Conservation (phyloP, 2,797 vertebrate genomes). For the Gymnoscopelus braueri region DNA sequence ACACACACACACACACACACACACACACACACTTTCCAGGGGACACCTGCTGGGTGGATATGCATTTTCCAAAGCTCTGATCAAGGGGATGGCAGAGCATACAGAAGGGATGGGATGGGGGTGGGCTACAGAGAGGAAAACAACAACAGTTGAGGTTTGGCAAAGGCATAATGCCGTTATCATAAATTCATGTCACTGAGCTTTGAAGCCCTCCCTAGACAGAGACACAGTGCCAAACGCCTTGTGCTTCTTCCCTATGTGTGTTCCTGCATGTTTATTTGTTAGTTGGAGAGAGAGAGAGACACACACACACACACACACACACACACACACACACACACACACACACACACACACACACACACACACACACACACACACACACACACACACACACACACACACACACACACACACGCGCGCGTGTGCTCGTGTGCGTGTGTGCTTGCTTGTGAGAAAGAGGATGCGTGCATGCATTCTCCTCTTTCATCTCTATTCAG, state of each 20-base stretch:
- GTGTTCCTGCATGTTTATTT: conserved; percentile 22
- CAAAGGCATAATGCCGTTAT: conserved; percentile 81
- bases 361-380: too few species aligned
- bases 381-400: conserved; percentile 22
- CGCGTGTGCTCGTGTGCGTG: conserved; percentile 47
- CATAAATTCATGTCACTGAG: conserved; percentile 87
- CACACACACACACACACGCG: conserved; percentile 19
- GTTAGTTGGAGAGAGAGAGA: not conserved
- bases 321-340: conserved; percentile 22
- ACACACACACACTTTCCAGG: conserved; percentile 53
- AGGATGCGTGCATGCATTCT: conserved; percentile 54
- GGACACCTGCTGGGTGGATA: conserved; percentile 81
- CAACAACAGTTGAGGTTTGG: conserved; percentile 85
- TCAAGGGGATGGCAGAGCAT: conserved; percentile 79
- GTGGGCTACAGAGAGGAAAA: conserved; percentile 67
- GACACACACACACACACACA: too few species aligned
- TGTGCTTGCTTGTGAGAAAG: conserved; percentile 4
- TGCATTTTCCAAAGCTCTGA: conserved; percentile 78
- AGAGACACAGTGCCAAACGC: conserved; percentile 73
- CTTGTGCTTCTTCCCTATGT: conserved; percentile 66
- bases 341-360: conserved; percentile 24
- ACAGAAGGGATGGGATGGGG: conserved; percentile 66
- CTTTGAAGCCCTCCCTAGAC: conserved; percentile 86
- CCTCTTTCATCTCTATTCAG: conserved; percentile 84
- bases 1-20: conserved; percentile 7